Evolutionary conservation across 1,140 invertebrate genomes (phyloP), one percentile per base, ranked within the genome.

Genomic region (Vollenhovia emeryi): DNA sequence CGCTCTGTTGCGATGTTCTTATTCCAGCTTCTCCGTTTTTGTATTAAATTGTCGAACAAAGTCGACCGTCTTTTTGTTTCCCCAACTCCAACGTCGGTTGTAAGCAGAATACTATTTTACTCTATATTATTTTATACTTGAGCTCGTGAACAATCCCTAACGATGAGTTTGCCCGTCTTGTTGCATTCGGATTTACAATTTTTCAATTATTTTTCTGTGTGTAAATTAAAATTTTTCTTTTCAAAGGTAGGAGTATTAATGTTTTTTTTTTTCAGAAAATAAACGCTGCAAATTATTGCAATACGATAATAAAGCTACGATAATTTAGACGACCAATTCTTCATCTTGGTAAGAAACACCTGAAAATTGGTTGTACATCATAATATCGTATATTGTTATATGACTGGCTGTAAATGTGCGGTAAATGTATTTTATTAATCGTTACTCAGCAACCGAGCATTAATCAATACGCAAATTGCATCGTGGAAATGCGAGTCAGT

Each of bases 391-490:
- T 78, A 11, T 78, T 78, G 21, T 52, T 52, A 52, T 48, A 48
- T 48, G 11, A 40, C 45, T 2, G 48, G 3, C 15, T 40, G 59
- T 64, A 66, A 79, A 79, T 66, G 43, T 52, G 60, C 15, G 30
- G 27, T 78, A 36, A 68, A 79, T 79, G 24, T 40, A 55, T 79
- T 79, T 68, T 68, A 68, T 79, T 79, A 79, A 79, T 52, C 48
- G 45, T 79, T 79, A 68, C 27, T 68, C 45, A 30, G 60, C 33
- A 68, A 68, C 33, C 21, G 60, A 36, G 3, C 50, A 79, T 79
- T 68, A 68, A 79, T 79, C 76, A 79, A 68, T 79, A 79, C 76
- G 45, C 45, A 68, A 79, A 52, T 68, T 79, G 62, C 43, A 68
- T 79, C 62, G 45, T 55, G 76, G 76, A 68, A 68, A 79, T 79